These are phyloP conservation scores for Phania funesta DNA, from an alignment of 2,888 invertebrate species.

Conservation along the genomic window DNA sequence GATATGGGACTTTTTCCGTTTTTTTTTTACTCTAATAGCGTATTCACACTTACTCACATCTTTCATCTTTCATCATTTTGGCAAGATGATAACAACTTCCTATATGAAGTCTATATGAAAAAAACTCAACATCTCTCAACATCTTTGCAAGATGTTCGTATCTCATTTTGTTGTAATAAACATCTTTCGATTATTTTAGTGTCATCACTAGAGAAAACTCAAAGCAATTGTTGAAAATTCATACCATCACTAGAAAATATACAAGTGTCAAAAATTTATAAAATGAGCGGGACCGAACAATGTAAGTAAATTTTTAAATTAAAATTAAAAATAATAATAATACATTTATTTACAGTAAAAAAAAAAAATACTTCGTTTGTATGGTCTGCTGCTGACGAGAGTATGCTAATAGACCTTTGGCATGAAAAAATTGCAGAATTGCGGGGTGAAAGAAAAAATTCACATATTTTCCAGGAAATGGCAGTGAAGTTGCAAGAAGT, in stretches of 20 bases:
- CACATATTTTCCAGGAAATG: background rate
- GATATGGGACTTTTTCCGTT: no score
- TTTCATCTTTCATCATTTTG: background rate
- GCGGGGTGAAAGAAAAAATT: background rate
- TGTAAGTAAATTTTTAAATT: constrained; percentile 3
- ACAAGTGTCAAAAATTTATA: background rate
- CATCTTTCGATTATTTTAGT: background rate
- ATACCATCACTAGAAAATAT: no score
- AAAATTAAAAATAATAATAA: background rate
- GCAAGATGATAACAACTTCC: background rate
- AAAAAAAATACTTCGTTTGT: background rate
- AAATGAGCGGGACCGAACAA: constrained; percentile 15
- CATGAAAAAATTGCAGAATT: background rate
- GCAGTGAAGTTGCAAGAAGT: background rate
- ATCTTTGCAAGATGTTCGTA: background rate
- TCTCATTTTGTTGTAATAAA: background rate
- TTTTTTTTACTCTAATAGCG: no score
- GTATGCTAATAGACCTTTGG: constrained; percentile 8
- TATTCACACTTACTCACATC: background rate
- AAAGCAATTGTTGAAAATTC: no score
- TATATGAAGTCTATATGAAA: background rate
- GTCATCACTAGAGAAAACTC: background rate
- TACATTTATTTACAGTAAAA: background rate
- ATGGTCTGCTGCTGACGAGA: constrained; percentile 9
- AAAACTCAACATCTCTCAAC: background rate